A percentile compares a stretch with the other conserved stretches of the same genome.
These are phyloP conservation scores for Tenrec ecaudatus DNA, from an alignment of 2,113 vertebrate species.

Conservation along the genomic window DNA sequence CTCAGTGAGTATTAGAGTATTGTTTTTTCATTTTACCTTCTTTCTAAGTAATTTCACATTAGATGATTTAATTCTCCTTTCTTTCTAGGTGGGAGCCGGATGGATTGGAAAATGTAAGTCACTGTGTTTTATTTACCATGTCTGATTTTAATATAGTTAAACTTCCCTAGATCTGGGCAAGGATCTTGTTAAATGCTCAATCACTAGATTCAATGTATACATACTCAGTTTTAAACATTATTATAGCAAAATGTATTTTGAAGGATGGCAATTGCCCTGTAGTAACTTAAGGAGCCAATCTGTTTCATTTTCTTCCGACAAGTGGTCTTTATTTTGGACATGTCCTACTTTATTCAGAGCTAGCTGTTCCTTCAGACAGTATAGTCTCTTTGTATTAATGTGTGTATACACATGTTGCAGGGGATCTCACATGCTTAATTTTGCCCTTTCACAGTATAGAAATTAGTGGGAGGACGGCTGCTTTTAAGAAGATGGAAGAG, in stretches of 20 bases:
- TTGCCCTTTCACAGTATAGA: background rate
- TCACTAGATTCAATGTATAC: background rate
- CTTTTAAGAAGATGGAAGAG: constrained; percentile 3
- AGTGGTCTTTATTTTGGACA: background rate
- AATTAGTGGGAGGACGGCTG: background rate
- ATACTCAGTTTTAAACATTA: background rate
- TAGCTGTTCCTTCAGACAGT: background rate
- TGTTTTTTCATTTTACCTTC: background rate
- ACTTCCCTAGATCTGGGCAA: background rate
- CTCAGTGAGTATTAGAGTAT: background rate
- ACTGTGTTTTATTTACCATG: constrained; percentile 35
- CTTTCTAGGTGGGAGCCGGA: constrained; percentile 93
- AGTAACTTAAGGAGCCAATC: background rate
- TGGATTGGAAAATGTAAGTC: constrained; percentile 99
- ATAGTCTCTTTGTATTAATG: too few species aligned
- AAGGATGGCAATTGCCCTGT: background rate
- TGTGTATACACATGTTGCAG: background rate
- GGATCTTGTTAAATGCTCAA: background rate
- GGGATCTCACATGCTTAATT: background rate
- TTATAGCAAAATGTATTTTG: background rate
- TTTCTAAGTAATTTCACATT: background rate
- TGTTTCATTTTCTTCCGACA: background rate
- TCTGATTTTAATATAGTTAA: constrained; percentile 42
- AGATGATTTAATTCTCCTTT: constrained; percentile 29
- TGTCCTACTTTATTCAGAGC: background rate